Conservation (phyloP, 2,113 vertebrate genomes). For the Psilopsiagon aymara region DNA sequence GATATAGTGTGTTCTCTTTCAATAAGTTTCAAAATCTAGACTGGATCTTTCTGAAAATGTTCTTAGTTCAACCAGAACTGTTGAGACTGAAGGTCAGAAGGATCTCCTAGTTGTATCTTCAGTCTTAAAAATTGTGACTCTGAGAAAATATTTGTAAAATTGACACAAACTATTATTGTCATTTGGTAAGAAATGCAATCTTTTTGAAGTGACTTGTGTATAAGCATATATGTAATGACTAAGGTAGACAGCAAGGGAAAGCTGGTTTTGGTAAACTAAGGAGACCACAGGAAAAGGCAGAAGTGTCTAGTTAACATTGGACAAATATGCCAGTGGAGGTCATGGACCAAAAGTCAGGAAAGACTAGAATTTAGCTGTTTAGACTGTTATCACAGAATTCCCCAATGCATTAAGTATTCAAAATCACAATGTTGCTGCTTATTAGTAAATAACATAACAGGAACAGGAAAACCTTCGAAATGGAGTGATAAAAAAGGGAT, state of each 20-base stretch:
- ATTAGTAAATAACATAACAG: not conserved
- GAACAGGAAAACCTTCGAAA: not conserved
- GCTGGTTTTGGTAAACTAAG: not conserved
- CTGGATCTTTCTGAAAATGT: not conserved
- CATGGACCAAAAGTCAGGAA: not conserved
- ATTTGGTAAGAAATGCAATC: not conserved
- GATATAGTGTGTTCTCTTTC: not conserved
- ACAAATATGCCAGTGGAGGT: not conserved
- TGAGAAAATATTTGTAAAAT: not conserved
- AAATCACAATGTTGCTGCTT: not conserved
- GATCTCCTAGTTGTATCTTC: not conserved
- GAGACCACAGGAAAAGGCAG: not conserved
- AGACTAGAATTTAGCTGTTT: not conserved
- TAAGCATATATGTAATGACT: not conserved
- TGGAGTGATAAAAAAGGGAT: not conserved
- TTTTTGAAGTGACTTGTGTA: not conserved
- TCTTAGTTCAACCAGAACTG: not conserved
- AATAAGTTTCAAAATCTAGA: not conserved
- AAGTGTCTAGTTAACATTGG: not conserved
- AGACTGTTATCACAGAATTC: not conserved
- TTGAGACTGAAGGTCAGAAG: not conserved
- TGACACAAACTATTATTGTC: not conserved
- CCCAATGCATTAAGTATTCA: not conserved
- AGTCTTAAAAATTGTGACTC: not conserved
- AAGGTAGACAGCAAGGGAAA: not conserved